Evolutionary conservation across 2,797 vertebrate species (phyloP), one percentile per base, ranked within the genome.

Genomic region (Melanotaenia maccullochi): DNA sequence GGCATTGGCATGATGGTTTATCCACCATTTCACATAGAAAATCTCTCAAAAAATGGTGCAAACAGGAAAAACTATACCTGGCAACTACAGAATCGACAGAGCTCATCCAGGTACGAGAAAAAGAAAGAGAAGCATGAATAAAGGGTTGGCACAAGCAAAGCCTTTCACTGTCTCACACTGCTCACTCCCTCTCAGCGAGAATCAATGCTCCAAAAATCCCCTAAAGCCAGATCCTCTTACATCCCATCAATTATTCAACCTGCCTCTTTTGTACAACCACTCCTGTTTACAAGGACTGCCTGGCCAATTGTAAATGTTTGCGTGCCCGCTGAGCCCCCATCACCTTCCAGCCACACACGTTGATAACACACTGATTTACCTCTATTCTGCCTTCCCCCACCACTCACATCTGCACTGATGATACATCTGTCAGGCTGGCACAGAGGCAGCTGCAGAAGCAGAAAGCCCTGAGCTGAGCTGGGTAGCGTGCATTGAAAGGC

Each of bases 251-350:
- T 96, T 96, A 96, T 96, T 96, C 92, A 96, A 64, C 90, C 3
- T 60, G 63, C 75, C 88, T 93, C 93, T 95, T 96, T 96, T 95
- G 93, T 95, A 93, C 90, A 93, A 94, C 94, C 84, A 89, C 93
- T 95, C 90, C 94, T 96, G 93, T 96, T 96, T 95, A 96, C 95
- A 97, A 96, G 94, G 94, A 94, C 87, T 94, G 93, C 89, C 93
- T 84, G 90, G 86, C 93, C 93, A 95, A 91, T 94, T 93, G 89
- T 93, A 95, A 96, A 94, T 94, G 93, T 95, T 95, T 92, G 91
- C 74, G 91, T 93, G 94, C 90, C 87, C 65, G 51, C 81, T 86
- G 85, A 91, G 87, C 87, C 83, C 90, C 87, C 87, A 81, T 90
- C 87, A 84, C 87, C 83, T 79, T 73, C 78, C 76, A 78, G 58